Evolutionary conservation across 2,113 vertebrate species (phyloP).

Genomic region (Aegithalos caudatus): DNA sequence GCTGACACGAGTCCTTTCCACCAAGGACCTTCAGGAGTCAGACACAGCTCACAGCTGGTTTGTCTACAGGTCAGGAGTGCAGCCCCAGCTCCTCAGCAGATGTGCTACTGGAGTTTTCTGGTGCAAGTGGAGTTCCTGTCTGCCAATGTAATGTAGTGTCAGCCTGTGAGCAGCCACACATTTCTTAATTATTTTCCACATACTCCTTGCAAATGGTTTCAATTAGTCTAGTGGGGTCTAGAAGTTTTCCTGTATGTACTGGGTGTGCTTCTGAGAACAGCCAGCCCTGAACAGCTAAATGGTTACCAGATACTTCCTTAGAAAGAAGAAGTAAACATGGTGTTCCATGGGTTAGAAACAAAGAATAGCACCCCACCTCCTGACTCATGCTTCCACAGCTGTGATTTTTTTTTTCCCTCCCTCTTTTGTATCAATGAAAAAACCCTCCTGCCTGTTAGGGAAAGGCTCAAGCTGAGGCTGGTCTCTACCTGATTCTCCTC

Average conservation of each 20-base stretch:
- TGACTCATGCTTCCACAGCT: neutral
- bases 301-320: neutral
- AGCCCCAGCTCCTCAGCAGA: neutral
- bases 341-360: neutral
- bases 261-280: neutral
- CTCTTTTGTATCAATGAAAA: neutral
- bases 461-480: neutral
- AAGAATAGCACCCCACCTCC: neutral
- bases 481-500: neutral
- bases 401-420: neutral
- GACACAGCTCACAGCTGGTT: accelerated
- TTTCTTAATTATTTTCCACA: neutral
- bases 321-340: neutral
- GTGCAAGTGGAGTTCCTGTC: neutral
- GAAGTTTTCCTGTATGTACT: neutral
- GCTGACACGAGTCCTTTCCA: neutral
- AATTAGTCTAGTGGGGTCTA: neutral
- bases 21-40: neutral
- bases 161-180: neutral
- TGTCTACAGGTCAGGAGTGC: neutral
- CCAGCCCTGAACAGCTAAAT: neutral
- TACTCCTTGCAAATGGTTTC: neutral
- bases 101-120: neutral
- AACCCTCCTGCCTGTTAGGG: neutral
- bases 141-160: neutral